Conservation (phyloP, 2,888 invertebrate genomes). For the Sinelater perroti region DNA sequence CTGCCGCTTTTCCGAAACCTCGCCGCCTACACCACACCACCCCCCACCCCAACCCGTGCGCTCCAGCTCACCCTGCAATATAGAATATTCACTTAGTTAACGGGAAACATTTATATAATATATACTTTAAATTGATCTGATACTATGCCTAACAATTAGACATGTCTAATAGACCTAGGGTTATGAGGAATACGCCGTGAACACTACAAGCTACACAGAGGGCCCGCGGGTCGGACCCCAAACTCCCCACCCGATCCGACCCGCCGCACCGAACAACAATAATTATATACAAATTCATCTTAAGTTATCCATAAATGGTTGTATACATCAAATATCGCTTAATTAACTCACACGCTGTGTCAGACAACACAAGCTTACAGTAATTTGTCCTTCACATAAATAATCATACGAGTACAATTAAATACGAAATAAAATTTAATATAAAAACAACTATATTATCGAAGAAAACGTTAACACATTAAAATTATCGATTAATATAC, state of each 20-base stretch:
- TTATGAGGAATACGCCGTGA: constrained; percentile 59
- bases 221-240: constrained; percentile 43
- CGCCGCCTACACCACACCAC: constrained; percentile 54
- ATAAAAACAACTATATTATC: constrained; percentile 56
- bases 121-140: constrained; percentile 60
- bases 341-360: constrained; percentile 51
- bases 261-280: constrained; percentile 55
- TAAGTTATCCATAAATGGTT: constrained; percentile 57
- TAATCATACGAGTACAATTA: constrained; percentile 47
- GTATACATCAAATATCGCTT: constrained; percentile 57
- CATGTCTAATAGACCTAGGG: constrained; percentile 58
- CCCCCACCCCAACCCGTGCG: constrained; percentile 46
- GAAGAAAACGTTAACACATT: constrained; percentile 46
- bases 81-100: constrained; percentile 62
- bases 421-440: constrained; percentile 54
- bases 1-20: constrained; percentile 8
- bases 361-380: constrained; percentile 55
- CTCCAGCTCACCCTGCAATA: constrained; percentile 40
- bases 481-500: constrained; percentile 54
- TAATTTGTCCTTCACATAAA: constrained; percentile 55
- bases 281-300: constrained; percentile 59
- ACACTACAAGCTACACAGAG: constrained; percentile 59
- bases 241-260: constrained; percentile 34
- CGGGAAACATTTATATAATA: constrained; percentile 64
- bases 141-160: constrained; percentile 60